Percentiles rank a stretch among this genome's conserved stretches.
phyloP scores from a whole-genome alignment of 2,113 vertebrate species.

The Mungos mungo region DNA sequence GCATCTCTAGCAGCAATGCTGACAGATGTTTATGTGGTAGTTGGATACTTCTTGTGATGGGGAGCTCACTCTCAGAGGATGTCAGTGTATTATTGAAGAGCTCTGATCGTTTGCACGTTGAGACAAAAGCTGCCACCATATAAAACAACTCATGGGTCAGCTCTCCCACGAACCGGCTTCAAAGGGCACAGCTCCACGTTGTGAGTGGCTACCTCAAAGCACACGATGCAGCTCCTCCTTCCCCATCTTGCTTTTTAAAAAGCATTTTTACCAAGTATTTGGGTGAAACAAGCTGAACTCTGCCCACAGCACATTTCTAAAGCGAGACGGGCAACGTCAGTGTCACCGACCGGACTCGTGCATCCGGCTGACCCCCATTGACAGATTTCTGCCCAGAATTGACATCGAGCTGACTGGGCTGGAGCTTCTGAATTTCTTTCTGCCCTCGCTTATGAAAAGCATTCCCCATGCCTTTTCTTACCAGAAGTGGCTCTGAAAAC shows the following conservation, averaged over 20 bases:
- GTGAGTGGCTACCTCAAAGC: too few species aligned
- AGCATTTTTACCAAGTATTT: neutral
- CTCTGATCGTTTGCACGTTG: neutral
- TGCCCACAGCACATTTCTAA: neutral
- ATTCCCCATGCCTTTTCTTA: neutral
- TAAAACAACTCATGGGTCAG: fast-evolving
- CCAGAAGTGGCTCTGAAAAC: neutral
- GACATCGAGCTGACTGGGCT: neutral
- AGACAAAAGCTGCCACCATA: neutral
- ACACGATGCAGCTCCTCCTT: fast-evolving
- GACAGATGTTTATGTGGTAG: neutral
- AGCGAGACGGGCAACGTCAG: fast-evolving
- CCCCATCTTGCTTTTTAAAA: neutral
- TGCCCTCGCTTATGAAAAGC: neutral
- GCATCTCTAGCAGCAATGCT: neutral
- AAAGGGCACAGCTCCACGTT: fast-evolving
- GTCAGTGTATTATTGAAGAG: neutral
- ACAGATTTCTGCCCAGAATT: neutral
- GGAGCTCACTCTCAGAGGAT: neutral
- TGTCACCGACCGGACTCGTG: fast-evolving
- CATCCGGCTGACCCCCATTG: fast-evolving
- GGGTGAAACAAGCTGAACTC: neutral
- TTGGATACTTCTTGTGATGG: neutral
- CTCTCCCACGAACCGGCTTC: neutral
- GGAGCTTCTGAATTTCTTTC: neutral